phyloP scores from a whole-genome alignment of 2,113 vertebrate species.

The Nematolebias whitei region DNA sequence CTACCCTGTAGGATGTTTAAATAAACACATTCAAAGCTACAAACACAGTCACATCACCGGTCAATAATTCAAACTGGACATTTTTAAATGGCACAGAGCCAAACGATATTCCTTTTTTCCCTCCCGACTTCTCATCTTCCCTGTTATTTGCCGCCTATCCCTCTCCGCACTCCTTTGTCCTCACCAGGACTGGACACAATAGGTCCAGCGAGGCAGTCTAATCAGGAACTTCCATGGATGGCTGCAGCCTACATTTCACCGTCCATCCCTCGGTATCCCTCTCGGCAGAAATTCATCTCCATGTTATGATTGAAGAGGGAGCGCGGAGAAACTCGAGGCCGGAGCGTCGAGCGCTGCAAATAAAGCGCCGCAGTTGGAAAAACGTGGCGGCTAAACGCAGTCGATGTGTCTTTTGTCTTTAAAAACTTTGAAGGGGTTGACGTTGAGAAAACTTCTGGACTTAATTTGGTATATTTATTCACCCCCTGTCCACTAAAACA shows the following conservation, averaged over 20 bases:
- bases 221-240: slow-evolving; percentile 84
- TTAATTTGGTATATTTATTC: no score
- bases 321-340: slow-evolving; percentile 54
- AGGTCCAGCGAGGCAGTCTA: slow-evolving; percentile 83
- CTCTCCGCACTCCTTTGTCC: slow-evolving; percentile 74
- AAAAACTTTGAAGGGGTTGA: slow-evolving; percentile 22
- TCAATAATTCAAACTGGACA: slow-evolving; percentile 61
- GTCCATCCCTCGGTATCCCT: slow-evolving; percentile 74
- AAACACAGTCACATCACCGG: slow-evolving; percentile 41
- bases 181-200: slow-evolving; percentile 80
- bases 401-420: slow-evolving; percentile 20
- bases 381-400: not conserved
- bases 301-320: slow-evolving; percentile 73
- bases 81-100: slow-evolving; percentile 43
- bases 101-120: slow-evolving; percentile 66
- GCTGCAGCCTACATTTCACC: slow-evolving; percentile 77
- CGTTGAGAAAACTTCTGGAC: slow-evolving; percentile 8
- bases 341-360: slow-evolving; percentile 44
- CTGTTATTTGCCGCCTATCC: slow-evolving; percentile 71
- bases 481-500: not conserved
- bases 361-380: slow-evolving; percentile 26
- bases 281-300: slow-evolving; percentile 73
- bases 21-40: slow-evolving; percentile 17
- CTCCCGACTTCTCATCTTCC: slow-evolving; percentile 67
- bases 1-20: not conserved